Base-by-base conservation (phyloP, 2,113 vertebrate genomes). In the Variabilichromis moorii region DNA sequence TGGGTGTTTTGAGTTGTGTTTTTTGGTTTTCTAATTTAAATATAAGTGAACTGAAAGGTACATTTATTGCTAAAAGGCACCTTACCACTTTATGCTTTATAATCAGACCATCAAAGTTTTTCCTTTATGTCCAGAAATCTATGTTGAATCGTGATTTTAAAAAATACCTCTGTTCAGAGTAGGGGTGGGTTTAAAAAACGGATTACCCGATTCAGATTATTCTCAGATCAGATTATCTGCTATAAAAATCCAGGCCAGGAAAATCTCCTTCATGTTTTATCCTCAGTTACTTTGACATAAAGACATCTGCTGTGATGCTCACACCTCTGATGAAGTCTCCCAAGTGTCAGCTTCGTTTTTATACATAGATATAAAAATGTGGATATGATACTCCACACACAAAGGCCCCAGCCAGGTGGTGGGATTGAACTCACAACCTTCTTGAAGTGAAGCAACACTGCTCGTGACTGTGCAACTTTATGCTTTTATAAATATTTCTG, bases 401-500 rank as follows among this genome's bases (percentile, higher is more conserved):
- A n/a, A 66, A 66, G 19, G 11, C 7, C 19, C 10, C 33, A 12
- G 33, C 33, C 19, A 37, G 33, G 10, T 37, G 19, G 6, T 21
- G 61, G 33, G 19, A 37, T 37, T 37, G 10, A 68, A 68, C 11
- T n/a, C 19, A 37, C 10, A n/a, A 13, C 61, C 33, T 68, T 68
- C 19, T 68, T 21, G 61, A 2, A 37, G 61, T 37, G 33, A 68
- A n/a, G 19, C 33, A 66, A 66, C 33, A 21, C 10, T 68, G 13
- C 66, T 42, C 5, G 3, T 71, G 12, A 42, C 37, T 4, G 12
- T 24, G 3, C 66, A 16, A 24, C 37, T 4, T 19, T 33, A 61
- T 33, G 28, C 37, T 35, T 35, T 35, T 35, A 35, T 66, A 66
- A 66, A 66, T n/a, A 66, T 66, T 66, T 66, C 31, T 63, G 59